Evolutionary conservation across 2,113 vertebrate genomes (phyloP).

Genomic region (Myrmecophaga tridactyla): DNA sequence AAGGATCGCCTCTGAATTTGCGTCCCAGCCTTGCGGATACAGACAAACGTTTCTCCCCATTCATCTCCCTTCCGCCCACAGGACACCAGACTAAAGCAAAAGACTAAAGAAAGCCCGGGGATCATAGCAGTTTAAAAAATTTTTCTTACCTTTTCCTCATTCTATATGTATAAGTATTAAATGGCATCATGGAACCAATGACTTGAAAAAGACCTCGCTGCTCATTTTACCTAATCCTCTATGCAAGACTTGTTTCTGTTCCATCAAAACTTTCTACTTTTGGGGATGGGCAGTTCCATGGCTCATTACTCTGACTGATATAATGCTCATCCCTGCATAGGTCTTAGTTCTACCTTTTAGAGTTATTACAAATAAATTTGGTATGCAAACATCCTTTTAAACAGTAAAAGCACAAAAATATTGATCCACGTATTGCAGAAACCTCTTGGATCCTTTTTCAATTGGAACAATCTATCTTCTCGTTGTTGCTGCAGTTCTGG

Average conservation of each 20-base stretch:
- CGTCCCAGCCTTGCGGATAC: neutral
- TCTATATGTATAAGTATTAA: neutral
- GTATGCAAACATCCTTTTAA: neutral
- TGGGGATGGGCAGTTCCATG: neutral
- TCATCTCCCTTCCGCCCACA: neutral
- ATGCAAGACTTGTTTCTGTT: neutral
- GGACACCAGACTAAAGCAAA: neutral
- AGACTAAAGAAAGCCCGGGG: neutral
- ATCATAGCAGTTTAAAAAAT: neutral
- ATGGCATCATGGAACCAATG: neutral
- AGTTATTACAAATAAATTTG: constrained; percentile 6
- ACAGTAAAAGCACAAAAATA: constrained; percentile 14
- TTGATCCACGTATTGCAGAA: neutral
- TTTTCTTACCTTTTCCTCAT: neutral
- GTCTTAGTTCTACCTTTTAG: neutral
- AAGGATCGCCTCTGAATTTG: neutral
- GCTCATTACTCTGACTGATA: neutral
- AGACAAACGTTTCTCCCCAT: neutral
- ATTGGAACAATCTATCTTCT: constrained; percentile 5
- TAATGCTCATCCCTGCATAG: neutral
- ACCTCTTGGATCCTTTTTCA: constrained; percentile 6
- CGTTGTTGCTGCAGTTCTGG: neutral
- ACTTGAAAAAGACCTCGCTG: neutral
- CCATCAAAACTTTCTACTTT: neutral
- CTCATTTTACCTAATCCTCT: neutral